A percentile compares a stretch with the other conserved stretches of the same genome.
Conservation (phyloP, 2,797 vertebrate genomes). For the Harpagifer antarcticus region DNA sequence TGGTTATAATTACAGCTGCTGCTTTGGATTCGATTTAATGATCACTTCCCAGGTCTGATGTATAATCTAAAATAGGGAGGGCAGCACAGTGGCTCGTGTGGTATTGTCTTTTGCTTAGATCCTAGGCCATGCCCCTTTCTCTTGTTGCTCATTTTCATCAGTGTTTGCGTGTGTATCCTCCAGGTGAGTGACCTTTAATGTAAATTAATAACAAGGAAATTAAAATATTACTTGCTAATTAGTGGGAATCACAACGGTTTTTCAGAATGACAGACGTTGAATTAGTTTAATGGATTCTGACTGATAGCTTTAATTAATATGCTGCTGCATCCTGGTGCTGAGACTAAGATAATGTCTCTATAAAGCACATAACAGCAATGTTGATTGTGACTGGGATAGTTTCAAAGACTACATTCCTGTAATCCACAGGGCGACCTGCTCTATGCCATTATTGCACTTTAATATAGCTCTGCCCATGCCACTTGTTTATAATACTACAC, state of each 20-base stretch:
- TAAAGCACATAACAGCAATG: slow-evolving; percentile 16
- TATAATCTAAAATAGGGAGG: slow-evolving; percentile 33
- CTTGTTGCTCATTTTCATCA: slow-evolving; percentile 17
- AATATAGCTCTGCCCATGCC: slow-evolving; percentile 65
- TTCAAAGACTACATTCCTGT: slow-evolving; percentile 47
- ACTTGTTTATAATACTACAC: slow-evolving; percentile 70
- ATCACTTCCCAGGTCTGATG: slow-evolving; percentile 52
- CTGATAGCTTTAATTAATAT: slow-evolving; percentile 32
- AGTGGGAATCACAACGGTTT: slow-evolving; percentile 8
- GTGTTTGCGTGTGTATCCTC: slow-evolving; percentile 42
- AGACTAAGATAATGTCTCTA: slow-evolving; percentile 28
- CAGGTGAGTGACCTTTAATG: slow-evolving; percentile 38
- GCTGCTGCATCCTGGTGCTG: not conserved
- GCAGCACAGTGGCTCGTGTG: not conserved
- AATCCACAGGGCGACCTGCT: slow-evolving; percentile 64
- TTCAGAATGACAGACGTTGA: slow-evolving; percentile 24
- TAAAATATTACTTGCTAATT: slow-evolving; percentile 40
- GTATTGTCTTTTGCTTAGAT: slow-evolving; percentile 33
- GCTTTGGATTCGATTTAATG: slow-evolving; percentile 41
- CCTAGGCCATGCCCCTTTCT: slow-evolving; percentile 8
- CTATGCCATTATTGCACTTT: slow-evolving; percentile 69
- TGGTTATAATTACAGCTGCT: slow-evolving; percentile 54
- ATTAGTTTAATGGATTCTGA: slow-evolving; percentile 31
- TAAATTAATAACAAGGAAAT: slow-evolving; percentile 31
- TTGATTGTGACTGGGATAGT: slow-evolving; percentile 34